Percentiles rank a stretch among this genome's conserved stretches.
These are phyloP conservation scores for Antennarius striatus DNA, from an alignment of 2,113 vertebrate species.

Conservation along the genomic window DNA sequence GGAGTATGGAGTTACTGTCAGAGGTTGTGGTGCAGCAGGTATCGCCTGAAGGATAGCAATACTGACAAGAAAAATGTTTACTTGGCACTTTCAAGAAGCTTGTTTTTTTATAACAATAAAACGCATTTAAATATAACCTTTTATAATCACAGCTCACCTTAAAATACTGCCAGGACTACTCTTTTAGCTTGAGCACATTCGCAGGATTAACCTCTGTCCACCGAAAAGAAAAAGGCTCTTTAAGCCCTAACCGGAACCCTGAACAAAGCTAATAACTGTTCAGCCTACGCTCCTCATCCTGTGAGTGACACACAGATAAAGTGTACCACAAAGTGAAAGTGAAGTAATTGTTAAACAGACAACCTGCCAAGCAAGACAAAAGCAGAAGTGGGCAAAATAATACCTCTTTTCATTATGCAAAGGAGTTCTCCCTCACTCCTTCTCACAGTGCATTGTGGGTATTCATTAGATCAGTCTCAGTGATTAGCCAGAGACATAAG, in stretches of 20 bases:
- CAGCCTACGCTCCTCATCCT: slow-evolving; percentile 16
- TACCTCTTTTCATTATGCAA: slow-evolving; percentile 51
- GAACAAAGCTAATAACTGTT: slow-evolving; percentile 54
- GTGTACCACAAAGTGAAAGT: slow-evolving; percentile 30
- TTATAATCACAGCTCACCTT: slow-evolving; percentile 31
- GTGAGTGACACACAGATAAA: slow-evolving; percentile 41
- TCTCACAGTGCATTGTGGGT: slow-evolving; percentile 51
- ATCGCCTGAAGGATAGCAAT: background rate
- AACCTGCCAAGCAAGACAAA: slow-evolving; percentile 51
- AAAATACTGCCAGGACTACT: slow-evolving; percentile 29
- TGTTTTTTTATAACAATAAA: slow-evolving; percentile 18
- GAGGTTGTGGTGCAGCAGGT: slow-evolving; percentile 3
- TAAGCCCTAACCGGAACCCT: slow-evolving; percentile 25
- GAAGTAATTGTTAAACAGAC: slow-evolving; percentile 54
- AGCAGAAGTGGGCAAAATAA: slow-evolving; percentile 28
- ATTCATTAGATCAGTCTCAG: slow-evolving; percentile 53
- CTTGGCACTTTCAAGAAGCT: too few relatives aligned
- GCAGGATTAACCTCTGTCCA: slow-evolving; percentile 55
- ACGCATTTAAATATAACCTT: slow-evolving; percentile 19
- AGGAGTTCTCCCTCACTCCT: slow-evolving; percentile 31
- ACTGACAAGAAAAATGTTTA: background rate
- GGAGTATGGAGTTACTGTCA: background rate
- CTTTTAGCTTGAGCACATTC: slow-evolving; percentile 4
- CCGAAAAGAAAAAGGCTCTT: slow-evolving; percentile 19
- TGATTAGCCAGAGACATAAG: slow-evolving; percentile 22